Evolutionary conservation across 2,113 vertebrate genomes (phyloP), one percentile per base, ranked within the genome.

Genomic region (Gobius niger): DNA sequence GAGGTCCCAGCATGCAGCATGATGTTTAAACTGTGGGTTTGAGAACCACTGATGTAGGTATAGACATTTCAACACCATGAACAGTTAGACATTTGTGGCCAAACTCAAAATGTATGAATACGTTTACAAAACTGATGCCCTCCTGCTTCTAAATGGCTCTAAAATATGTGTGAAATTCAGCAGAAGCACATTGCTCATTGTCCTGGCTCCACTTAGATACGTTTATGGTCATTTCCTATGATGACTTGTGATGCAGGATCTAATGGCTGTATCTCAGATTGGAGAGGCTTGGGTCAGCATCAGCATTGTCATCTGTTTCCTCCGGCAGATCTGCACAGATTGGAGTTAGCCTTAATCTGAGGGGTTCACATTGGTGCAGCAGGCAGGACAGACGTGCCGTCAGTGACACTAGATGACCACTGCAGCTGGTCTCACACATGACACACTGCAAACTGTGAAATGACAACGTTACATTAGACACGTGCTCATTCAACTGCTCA

Each of bases 251-350:
- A 53, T 59, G 77, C 2, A 44, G 68, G 73, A 76, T 77, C 49
- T 62, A 68, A 73, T 70, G 66, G 62, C 67, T 69, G 57, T 61
- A 44, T 82, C 78, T 75, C 76, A 72, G 64, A 84, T 78, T 69
- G 68, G 49, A 59, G 72, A 53, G 67, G 74, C 83, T 68, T 76
- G 73, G 79, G 67, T 72, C 69, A 73, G 74, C 81, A 78, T 86
- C 75, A 70, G 49, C 65, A 47, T n/a, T 44, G 71, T 61, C 75
- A 60, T 79, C 74, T 62, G 62, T 87, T 81, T 86, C 80, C 84
- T 82, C 65, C 59, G 81, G 73, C 78, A 75, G 81, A 87, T 90
- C 82, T 73, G 70, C 52, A 78, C 83, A 85, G 85, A 90, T 88
- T 89, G 81, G 63, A 65, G 49, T 34, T 69, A 56, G 71, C 76